Base-by-base conservation (phyloP, 35 echinoderm and acorn worm species). In the Lytechinus variegatus region DNA sequence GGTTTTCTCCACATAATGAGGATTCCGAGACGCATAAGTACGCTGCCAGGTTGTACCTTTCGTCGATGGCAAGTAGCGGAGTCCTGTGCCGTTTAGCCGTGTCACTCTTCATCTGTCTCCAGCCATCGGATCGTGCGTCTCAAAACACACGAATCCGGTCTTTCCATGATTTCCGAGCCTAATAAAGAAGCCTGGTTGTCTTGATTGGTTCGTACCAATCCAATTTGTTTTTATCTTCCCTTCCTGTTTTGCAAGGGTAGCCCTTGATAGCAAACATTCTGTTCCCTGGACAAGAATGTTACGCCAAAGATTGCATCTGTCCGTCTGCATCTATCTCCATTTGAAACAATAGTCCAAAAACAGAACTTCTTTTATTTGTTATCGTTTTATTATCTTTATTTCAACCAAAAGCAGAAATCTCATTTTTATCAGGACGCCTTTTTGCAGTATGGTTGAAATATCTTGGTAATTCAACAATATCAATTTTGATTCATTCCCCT, bases 1-100 rank as follows among this genome's bases (percentile, higher is more conserved):
- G 88, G 88, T 90, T 90, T 90, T 90, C 88, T 54, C 28, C 88
- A 90, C 28, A 90, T 90, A 90, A 90, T 90, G 88, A 90, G 88
- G 88, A 44, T 90, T 54, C 29, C 28, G 88, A 90, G 88, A 90
- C 52, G 88, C 88, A 90, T 90, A 54, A 44, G 10, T 52, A 90
- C 88, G 27, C 88, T 52, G 88, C 88, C 88, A 90, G 88, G 28
- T 44, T 90, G 10, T 90, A 44, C 29, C 88, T 52, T 90, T 90
- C 66, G 66, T 79, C 66, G 66, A n/a, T 79, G 6, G 66, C 66
- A 24, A 16, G 66, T 90, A 52, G 88, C 88, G 88, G 28, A 90
- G 52, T 52, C 88, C 27, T 54, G 88, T 54, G 52, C 52, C 88
- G 52, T 90, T 90, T 54, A 90, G 88, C 88, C 28, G 52, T 54